These are phyloP conservation scores for Cydia strobilella DNA, from an alignment of 1,140 invertebrate genomes.

Conservation along the genomic window DNA sequence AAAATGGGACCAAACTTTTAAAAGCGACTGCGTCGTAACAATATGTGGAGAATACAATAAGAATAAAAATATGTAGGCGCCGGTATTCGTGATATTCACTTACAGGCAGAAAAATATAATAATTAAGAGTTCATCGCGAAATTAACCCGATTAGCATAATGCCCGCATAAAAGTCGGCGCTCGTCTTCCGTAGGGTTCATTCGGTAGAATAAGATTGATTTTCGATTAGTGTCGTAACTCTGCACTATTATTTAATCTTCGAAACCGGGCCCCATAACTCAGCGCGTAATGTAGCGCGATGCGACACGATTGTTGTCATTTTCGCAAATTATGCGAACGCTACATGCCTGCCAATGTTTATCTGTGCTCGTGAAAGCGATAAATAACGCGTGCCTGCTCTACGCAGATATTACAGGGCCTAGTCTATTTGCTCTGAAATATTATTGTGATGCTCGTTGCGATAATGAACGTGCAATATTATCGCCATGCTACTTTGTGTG, in stretches of 20 bases:
- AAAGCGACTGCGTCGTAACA: too few species aligned
- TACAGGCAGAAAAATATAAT: too few species aligned
- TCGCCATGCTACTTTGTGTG: slow-evolving; percentile 33
- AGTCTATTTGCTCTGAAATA: slow-evolving; percentile 44
- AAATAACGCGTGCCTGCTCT: slow-evolving; percentile 53
- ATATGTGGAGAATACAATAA: too few species aligned
- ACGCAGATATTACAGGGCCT: slow-evolving; percentile 49
- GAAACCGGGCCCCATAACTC: slow-evolving; percentile 63
- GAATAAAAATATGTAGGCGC: too few species aligned
- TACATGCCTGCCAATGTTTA: slow-evolving; percentile 66
- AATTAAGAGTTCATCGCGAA: too few species aligned
- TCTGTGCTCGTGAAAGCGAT: slow-evolving; percentile 61
- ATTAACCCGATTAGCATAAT: too few species aligned
- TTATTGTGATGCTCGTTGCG: slow-evolving; percentile 35
- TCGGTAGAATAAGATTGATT: too few species aligned
- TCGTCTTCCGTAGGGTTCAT: too few species aligned
- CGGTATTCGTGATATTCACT: too few species aligned
- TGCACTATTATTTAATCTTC: background rate
- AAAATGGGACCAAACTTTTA: too few species aligned
- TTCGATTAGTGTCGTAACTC: background rate
- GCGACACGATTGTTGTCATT: slow-evolving; percentile 70
- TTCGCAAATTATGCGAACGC: slow-evolving; percentile 68
- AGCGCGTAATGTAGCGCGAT: slow-evolving; percentile 65
- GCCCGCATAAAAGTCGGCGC: too few species aligned
- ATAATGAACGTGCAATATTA: slow-evolving; percentile 14